These are phyloP conservation scores for Trachops cirrhosus DNA, from an alignment of 2,797 vertebrate species.

Conservation along the genomic window DNA sequence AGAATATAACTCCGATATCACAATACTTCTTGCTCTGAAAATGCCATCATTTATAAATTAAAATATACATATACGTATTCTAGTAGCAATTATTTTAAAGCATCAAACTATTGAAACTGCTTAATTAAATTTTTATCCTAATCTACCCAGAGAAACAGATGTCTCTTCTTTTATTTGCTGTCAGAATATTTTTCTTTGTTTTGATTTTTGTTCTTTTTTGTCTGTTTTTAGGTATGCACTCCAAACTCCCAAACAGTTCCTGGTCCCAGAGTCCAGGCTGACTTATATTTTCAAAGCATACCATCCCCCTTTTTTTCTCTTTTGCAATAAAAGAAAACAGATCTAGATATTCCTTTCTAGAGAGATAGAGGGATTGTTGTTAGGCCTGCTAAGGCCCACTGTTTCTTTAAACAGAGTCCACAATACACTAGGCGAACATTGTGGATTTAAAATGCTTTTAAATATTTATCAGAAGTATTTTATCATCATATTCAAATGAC, in stretches of 20 bases:
- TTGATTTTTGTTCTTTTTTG: conserved; percentile 62
- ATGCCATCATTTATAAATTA: conserved; percentile 45
- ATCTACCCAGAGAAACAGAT: conserved; percentile 53
- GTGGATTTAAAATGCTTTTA: conserved; percentile 84
- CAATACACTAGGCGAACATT: conserved; percentile 65
- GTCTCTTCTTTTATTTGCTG: conserved; percentile 57
- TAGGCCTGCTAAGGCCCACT: conserved; percentile 78
- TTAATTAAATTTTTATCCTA: conserved; percentile 70
- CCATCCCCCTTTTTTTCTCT: neutral
- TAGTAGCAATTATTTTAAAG: conserved; percentile 60
- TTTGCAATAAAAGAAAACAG: conserved; percentile 55
- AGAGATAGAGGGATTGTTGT: conserved; percentile 63
- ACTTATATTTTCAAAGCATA: conserved; percentile 55
- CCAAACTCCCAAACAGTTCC: conserved; percentile 59
- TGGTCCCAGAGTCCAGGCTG: conserved; percentile 49
- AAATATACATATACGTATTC: conserved; percentile 45
- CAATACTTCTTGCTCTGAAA: conserved; percentile 49
- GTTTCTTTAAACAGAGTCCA: conserved; percentile 80
- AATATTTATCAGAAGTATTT: conserved; percentile 86
- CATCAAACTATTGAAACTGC: conserved; percentile 49
- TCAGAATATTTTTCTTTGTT: conserved; percentile 76
- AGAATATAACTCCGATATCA: conserved; percentile 18
- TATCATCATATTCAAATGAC: conserved; percentile 83
- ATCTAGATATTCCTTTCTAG: conserved; percentile 56
- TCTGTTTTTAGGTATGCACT: neutral